A percentile compares a stretch with the other conserved stretches of the same genome.
Evolutionary conservation across 2,113 vertebrate species (phyloP).

Genomic region (Odontophorus gujanensis): DNA sequence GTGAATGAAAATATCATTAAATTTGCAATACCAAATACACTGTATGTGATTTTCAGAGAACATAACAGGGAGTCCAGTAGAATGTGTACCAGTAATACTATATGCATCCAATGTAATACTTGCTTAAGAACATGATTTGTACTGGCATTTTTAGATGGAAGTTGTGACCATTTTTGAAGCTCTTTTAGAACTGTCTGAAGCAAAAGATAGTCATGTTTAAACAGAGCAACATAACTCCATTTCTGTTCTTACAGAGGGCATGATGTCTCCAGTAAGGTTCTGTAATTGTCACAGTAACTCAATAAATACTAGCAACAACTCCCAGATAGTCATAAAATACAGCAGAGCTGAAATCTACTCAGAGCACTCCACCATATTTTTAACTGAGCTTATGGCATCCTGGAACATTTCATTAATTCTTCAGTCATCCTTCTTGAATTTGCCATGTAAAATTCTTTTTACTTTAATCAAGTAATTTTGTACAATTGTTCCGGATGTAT

Average conservation of each 20-base stretch:
- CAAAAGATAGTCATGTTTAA: constrained; percentile 34
- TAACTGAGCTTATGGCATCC: constrained; percentile 16
- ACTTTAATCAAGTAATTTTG: background rate
- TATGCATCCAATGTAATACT: background rate
- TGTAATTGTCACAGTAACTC: constrained; percentile 11
- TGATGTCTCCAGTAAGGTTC: constrained; percentile 27
- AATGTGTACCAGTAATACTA: background rate
- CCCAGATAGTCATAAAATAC: constrained; percentile 28
- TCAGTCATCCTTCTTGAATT: constrained; percentile 9
- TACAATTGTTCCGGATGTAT: background rate
- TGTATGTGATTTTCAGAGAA: background rate
- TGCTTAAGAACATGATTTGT: background rate
- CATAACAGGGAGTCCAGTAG: background rate
- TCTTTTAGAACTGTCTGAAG: constrained; percentile 16
- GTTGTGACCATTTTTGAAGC: constrained; percentile 33
- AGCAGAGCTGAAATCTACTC: constrained; percentile 6
- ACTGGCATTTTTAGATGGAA: constrained; percentile 29
- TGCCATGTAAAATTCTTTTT: constrained; percentile 1
- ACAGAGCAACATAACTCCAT: constrained; percentile 8
- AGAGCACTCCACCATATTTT: background rate
- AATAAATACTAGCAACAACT: constrained; percentile 24
- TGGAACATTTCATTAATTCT: constrained; percentile 7
- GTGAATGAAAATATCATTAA: background rate
- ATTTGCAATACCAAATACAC: background rate
- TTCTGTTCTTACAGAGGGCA: background rate